A percentile compares a stretch with the other conserved stretches of the same genome.
phyloP scores from a whole-genome alignment of 1,140 invertebrate genomes.

The Bombus superbus region DNA sequence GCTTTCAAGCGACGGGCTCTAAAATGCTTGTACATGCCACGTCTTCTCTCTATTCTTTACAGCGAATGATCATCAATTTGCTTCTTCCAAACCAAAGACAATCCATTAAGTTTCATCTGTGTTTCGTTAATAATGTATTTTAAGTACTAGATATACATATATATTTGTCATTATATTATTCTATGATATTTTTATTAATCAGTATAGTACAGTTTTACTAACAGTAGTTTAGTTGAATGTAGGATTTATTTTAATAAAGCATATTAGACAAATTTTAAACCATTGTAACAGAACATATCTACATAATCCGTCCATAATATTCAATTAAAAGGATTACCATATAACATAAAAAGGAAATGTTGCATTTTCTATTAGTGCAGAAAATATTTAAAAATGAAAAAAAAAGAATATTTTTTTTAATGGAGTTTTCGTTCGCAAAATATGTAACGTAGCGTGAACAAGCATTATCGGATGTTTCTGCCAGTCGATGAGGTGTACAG shows the following conservation, averaged over 20 bases:
- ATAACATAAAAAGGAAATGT: neutral
- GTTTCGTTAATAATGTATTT: neutral
- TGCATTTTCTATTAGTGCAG: neutral
- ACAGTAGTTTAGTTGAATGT: neutral
- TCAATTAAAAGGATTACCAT: neutral
- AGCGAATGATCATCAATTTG: neutral
- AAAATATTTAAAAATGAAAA: neutral
- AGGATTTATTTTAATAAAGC: slow-evolving; percentile 17
- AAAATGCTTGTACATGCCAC: slow-evolving; percentile 28
- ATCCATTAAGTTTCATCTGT: neutral
- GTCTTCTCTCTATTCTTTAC: neutral
- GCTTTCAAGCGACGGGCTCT: slow-evolving; percentile 18
- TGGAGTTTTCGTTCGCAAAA: neutral
- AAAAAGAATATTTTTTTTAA: neutral
- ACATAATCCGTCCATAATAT: slow-evolving; percentile 41
- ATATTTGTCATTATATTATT: neutral
- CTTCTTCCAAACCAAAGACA: neutral
- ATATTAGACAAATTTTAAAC: slow-evolving; percentile 5
- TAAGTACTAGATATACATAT: neutral
- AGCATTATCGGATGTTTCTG: slow-evolving; percentile 45
- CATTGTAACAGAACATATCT: slow-evolving; percentile 24
- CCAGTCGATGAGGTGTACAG: slow-evolving; percentile 22
- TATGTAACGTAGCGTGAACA: slow-evolving; percentile 26
- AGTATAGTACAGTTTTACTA: neutral
- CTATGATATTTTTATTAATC: neutral